Conservation (phyloP, 1,140 invertebrate species). For the Meloidogyne exigua region DNA sequence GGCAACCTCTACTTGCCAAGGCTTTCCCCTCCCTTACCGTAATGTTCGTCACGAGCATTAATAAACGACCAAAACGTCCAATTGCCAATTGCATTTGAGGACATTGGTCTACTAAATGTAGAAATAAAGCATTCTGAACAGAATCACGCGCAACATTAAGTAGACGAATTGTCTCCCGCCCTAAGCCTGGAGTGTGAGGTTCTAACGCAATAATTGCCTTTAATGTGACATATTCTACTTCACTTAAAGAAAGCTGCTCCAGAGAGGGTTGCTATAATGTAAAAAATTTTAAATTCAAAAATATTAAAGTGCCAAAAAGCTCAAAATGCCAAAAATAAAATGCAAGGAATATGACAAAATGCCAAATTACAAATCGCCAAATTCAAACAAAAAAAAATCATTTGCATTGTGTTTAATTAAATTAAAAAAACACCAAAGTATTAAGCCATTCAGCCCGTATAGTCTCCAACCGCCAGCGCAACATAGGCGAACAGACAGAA, state of each 20-base stretch:
- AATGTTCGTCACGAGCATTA: slow-evolving; percentile 54
- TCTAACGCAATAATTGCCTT: slow-evolving; percentile 61
- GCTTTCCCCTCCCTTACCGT: slow-evolving; percentile 40
- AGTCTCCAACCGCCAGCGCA: slow-evolving; percentile 17
- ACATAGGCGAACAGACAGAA: neutral
- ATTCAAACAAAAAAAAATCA: no score
- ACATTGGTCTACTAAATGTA: slow-evolving; percentile 42
- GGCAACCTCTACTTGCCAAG: neutral
- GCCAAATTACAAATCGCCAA: neutral
- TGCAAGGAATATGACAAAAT: neutral
- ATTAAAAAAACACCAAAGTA: slow-evolving; percentile 15
- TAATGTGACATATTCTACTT: slow-evolving; percentile 54
- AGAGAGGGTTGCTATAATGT: slow-evolving; percentile 26
- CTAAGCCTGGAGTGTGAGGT: slow-evolving; percentile 47
- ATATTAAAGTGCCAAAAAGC: neutral
- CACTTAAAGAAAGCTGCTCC: slow-evolving; percentile 35
- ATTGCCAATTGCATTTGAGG: slow-evolving; percentile 42
- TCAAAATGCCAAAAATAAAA: neutral
- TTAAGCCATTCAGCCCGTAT: slow-evolving; percentile 19
- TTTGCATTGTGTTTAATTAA: neutral
- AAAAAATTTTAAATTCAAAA: neutral
- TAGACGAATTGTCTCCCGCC: slow-evolving; percentile 28
- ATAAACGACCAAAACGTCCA: slow-evolving; percentile 48
- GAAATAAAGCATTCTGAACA: slow-evolving; percentile 56
- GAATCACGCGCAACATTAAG: slow-evolving; percentile 52